Evolutionary conservation across 2,797 vertebrate species (phyloP).

Genomic region (Margarornis squamiger): DNA sequence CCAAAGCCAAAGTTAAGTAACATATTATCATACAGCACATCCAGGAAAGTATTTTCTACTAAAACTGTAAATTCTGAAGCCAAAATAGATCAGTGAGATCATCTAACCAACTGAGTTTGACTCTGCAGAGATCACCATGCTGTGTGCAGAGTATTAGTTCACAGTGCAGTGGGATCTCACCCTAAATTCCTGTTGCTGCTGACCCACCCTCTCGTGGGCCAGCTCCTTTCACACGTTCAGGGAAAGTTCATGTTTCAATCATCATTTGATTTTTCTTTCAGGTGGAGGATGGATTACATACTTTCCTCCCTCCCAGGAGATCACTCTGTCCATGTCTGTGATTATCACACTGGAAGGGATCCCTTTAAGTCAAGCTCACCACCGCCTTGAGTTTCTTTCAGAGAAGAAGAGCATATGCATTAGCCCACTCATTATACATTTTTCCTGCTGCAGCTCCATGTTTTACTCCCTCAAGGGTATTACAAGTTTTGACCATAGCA

Average conservation of each 20-base stretch:
- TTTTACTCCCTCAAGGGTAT: not conserved
- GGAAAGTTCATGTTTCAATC: not conserved
- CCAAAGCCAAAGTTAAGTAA: not conserved
- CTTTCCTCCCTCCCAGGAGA: not conserved
- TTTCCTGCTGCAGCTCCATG: not conserved
- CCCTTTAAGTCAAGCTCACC: constrained; percentile 12
- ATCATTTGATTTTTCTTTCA: not conserved
- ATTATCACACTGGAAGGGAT: not conserved
- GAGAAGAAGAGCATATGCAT: not conserved
- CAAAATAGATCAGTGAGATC: not conserved
- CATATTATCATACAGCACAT: not conserved
- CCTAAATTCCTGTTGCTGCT: not conserved
- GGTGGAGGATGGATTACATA: not conserved
- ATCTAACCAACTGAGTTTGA: not conserved
- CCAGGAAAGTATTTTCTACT: not conserved
- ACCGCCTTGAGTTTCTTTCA: not conserved
- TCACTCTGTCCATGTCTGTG: not conserved
- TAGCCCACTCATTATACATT: not conserved
- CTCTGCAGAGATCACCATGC: not conserved
- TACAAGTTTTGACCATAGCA: not conserved
- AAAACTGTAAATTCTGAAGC: not conserved
- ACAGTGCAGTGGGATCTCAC: not conserved
- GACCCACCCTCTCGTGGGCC: not conserved
- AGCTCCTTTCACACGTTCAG: not conserved
- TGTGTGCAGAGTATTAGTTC: not conserved